Evolutionary conservation across 2,113 vertebrate species (phyloP).

Genomic region (Orycteropus afer): DNA sequence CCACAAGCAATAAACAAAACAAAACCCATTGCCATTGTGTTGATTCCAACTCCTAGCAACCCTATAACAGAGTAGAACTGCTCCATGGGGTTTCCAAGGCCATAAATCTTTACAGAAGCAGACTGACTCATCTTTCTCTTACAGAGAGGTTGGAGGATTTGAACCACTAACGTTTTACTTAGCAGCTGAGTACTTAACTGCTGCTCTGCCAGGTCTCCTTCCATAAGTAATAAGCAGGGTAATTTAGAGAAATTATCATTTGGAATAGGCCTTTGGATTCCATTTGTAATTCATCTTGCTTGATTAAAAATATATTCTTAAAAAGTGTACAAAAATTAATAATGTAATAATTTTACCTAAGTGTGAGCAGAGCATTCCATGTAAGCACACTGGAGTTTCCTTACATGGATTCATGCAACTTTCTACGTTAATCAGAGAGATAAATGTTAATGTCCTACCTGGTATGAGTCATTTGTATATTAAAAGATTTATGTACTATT

Average conservation of each 20-base stretch:
- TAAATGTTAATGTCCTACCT: not conserved
- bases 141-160: too few relatives aligned
- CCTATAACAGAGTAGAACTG: too few relatives aligned
- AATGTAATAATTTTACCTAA: not conserved
- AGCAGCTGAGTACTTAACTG: too few relatives aligned
- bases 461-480: not conserved
- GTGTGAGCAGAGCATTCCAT: not conserved
- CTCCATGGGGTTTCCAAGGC: too few relatives aligned
- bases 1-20: not conserved
- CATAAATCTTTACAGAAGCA: too few relatives aligned
- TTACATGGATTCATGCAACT: not conserved
- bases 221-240: not conserved
- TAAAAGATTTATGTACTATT: not conserved
- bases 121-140: too few relatives aligned
- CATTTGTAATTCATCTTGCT: slow-evolving; percentile 24
- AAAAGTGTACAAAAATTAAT: not conserved
- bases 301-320: slow-evolving; percentile 45
- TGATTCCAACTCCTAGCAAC: too few relatives aligned
- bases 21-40: too few relatives aligned
- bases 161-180: too few relatives aligned
- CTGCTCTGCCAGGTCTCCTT: too few relatives aligned
- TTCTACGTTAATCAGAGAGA: not conserved
- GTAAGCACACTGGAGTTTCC: not conserved
- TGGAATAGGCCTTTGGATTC: not conserved
- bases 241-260: slow-evolving; percentile 24